A percentile compares a stretch with the other conserved stretches of the same genome.
These are phyloP conservation scores for Drosophila mercatorum DNA, from an alignment of 2,888 invertebrate species.

Conservation along the genomic window DNA sequence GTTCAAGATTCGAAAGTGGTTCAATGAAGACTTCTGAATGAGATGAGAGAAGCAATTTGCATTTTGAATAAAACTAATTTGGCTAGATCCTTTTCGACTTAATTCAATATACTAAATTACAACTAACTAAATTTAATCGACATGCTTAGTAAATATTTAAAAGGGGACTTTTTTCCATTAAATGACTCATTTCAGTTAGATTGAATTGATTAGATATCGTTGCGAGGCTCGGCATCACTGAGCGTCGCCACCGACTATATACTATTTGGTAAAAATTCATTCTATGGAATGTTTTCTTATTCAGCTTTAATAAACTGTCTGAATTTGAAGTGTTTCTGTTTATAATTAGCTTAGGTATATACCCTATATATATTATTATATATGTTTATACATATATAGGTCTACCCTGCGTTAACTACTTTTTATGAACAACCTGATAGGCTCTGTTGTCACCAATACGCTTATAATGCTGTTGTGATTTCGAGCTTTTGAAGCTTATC, in stretches of 20 bases:
- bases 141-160: neutral
- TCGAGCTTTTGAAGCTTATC: constrained; percentile 24
- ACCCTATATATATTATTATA: neutral
- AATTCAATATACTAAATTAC: neutral
- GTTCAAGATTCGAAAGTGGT: constrained; percentile 67
- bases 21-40: constrained; percentile 65
- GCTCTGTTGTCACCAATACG: constrained; percentile 23
- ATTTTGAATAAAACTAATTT: neutral
- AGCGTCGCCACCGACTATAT: neutral
- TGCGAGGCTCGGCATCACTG: neutral
- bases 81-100: neutral
- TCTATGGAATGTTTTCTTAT: neutral
- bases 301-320: neutral
- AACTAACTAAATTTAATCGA: neutral
- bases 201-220: neutral
- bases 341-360: neutral
- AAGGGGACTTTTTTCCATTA: neutral
- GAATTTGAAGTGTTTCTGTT: neutral
- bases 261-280: neutral
- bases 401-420: neutral
- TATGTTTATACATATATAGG: neutral
- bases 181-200: neutral
- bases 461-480: constrained; percentile 9
- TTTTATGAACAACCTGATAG: constrained; percentile 12
- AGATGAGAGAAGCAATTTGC: neutral